Percentiles rank a stretch among this genome's conserved stretches.
phyloP scores from a whole-genome alignment of 2,113 vertebrate species.

The Psilopogon haemacephalus region DNA sequence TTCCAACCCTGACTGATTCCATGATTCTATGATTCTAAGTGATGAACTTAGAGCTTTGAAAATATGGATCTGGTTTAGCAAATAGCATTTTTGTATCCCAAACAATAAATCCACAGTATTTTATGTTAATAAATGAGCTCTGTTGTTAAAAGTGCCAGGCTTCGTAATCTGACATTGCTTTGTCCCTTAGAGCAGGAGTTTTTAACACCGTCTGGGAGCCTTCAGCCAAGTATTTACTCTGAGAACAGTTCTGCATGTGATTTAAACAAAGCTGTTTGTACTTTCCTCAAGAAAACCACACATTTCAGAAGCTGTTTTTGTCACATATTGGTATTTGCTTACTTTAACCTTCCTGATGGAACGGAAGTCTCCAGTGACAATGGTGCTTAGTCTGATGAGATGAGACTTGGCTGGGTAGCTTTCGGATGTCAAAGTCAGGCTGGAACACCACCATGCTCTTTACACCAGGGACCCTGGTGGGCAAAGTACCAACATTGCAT shows the following conservation, averaged over 20 bases:
- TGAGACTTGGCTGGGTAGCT: rapidly evolving
- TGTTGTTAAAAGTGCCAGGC: neutral
- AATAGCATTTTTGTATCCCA: neutral
- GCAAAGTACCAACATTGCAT: neutral
- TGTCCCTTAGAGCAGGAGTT: neutral
- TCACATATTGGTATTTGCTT: neutral
- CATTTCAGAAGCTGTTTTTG: neutral
- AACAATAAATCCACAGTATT: neutral
- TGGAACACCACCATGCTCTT: neutral
- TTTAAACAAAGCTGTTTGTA: neutral
- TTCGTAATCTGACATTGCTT: neutral
- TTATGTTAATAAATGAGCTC: neutral
- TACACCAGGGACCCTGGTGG: neutral
- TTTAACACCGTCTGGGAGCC: neutral
- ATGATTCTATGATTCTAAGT: too few species aligned
- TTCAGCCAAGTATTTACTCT: neutral
- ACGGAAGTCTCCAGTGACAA: neutral
- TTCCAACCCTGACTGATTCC: too few species aligned
- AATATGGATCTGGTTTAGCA: neutral
- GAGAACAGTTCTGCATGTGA: neutral
- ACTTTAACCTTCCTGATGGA: neutral
- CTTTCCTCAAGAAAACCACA: neutral
- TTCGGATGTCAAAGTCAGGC: neutral
- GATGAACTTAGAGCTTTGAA: neutral
- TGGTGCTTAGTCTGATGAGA: neutral